Base-by-base conservation (phyloP, 2,797 vertebrate genomes). In the Microtus californicus region DNA sequence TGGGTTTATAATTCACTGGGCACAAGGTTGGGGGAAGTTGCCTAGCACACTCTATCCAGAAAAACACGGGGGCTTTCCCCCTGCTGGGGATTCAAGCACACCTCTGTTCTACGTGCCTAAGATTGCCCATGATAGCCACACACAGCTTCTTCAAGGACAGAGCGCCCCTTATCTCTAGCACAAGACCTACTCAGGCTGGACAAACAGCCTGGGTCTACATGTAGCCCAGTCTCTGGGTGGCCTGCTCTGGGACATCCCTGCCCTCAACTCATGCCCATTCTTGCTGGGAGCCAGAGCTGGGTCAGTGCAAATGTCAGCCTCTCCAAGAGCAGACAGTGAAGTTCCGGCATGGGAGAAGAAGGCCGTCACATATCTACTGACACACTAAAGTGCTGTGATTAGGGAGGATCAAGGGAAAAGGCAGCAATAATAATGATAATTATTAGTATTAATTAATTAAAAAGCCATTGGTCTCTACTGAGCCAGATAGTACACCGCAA, bases 231-330 rank as follows among this genome's bases (percentile, higher is more conserved):
- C 87, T 63, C 71, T 21, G 37, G 0, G 43, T 80, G 40, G 76
- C 51, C 73, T 54, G 43, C 43, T 34, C n/a, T 21, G 19, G 86
- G 67, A 92, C 40, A 48, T 67, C 80, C 87, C 80, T 43, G 69
- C 45, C 59, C 82, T 87, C 34, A 34, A 87, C 23, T 94, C 81
- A 81, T 37, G 61, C 48, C 48, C 82, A 87, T 9, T 29, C 51
- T 56, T 73, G 80, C 27, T 77, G 76, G 77, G 90, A 96, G 82
- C 81, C 86, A 43, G 77, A 79, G 65, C 19, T 51, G 88, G 65
- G 31, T 77, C 89, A 91, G 67, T 59, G 74, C 40, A 51, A 90
- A 93, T 51, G 29, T 93, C 94, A 82, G 0, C 4, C 23, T 95
- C 73, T 90, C 86, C 25, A 14, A 51, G 82, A 87, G 87, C 78